Evolutionary conservation across 2,797 vertebrate genomes (phyloP), one percentile per base, ranked within the genome.

Genomic region (Lycodopsis pacificus): DNA sequence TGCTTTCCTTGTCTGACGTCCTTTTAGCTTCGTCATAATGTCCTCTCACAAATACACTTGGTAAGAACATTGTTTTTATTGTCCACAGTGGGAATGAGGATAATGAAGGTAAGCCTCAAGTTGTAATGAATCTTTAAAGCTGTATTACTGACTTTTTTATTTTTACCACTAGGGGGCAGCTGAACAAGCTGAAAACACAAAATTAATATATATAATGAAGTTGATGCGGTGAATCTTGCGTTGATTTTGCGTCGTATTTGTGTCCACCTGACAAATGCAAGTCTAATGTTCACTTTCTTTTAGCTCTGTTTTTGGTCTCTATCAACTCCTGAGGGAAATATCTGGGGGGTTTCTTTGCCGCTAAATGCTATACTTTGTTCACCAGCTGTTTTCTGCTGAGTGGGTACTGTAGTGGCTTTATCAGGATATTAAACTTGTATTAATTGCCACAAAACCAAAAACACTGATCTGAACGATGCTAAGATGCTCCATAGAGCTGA

Each of bases 301-400:
- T 48, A 17, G 44, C 17, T 46, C 44, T 6, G 15, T 46, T 7
- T 44, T 44, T 44, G 42, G 42, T 44, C 42, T 14, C 14, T 44
- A 44, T 15, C 15, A 17, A 17, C 14, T 44, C 15, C 42, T 46
- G 44, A 46, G 15, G 44, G 17, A 20, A 19, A 48, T 48, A 48
- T 48, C 46, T 48, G 46, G 7, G 3, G n/a, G n/a, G n/a, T n/a
- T 48, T 48, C 32, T 5, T 25, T 22, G 13, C 19, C 3, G 10
- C 15, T 14, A 74, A 44, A 74, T 57, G 15, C 30, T 73, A 40
- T 30, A 36, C 20, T 65, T 5, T 65, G 27, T 51, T 40, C 59
- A 27, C 32, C 19, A 57, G 40, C 17, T 59, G 27, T 38, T 48
- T 49, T 25, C 51, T 38, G 13, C 22, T 17, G 8, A 19, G 1